Conservation (phyloP, 2,888 invertebrate species). For the Strigamia transsilvanica region DNA sequence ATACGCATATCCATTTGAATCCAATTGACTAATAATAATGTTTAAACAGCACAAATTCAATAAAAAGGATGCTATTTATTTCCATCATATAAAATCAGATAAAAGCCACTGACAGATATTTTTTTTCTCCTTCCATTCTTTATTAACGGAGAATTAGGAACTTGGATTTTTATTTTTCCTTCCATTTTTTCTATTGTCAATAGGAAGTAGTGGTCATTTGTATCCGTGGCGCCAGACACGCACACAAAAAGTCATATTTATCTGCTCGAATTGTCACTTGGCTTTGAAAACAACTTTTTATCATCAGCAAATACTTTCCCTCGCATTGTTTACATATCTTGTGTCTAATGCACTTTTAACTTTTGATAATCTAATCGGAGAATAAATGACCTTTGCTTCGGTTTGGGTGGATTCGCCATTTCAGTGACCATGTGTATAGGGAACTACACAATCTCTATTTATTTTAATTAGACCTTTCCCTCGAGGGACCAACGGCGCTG, state of each 20-base stretch:
- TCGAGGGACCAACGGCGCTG: background rate
- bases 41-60: background rate
- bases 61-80: background rate
- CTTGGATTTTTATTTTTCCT: background rate
- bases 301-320: background rate
- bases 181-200: background rate
- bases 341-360: background rate
- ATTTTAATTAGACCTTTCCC: background rate
- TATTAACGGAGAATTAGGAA: background rate
- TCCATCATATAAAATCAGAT: background rate
- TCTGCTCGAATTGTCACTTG: background rate
- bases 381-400: background rate
- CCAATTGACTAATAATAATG: background rate
- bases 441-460: conserved; percentile 19
- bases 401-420: background rate
- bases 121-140: background rate
- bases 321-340: background rate
- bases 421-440: conserved; percentile 14
- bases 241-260: conserved; percentile 6
- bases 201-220: conserved; percentile 11
- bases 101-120: conserved; percentile 3
- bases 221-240: conserved; percentile 7
- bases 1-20: conserved; percentile 6
- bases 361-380: conserved; percentile 18
- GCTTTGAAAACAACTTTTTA: background rate